These are phyloP conservation scores for Coracias cyanogaster DNA, from an alignment of 2,797 vertebrate genomes.

Conservation along the genomic window DNA sequence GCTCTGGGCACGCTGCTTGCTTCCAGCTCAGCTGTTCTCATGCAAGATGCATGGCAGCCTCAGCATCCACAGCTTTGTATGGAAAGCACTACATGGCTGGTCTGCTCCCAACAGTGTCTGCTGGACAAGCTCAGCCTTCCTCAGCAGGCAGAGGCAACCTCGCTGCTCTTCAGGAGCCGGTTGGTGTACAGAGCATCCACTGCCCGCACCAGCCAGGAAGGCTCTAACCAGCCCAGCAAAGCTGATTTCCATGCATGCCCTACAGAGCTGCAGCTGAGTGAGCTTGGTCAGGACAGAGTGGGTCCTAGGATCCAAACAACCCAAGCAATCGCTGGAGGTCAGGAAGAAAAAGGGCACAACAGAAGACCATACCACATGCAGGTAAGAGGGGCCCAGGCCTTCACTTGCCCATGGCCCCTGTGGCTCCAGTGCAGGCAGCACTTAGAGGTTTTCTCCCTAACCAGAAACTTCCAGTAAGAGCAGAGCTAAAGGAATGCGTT, in stretches of 20 bases:
- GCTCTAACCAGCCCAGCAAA: not conserved
- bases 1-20: not conserved
- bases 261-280: not conserved
- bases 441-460: not conserved
- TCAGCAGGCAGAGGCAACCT: not conserved
- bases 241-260: not conserved
- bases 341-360: not conserved
- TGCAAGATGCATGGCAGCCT: not conserved
- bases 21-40: not conserved
- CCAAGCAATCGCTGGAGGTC: not conserved
- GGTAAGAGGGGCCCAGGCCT: not conserved
- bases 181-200: fast-evolving
- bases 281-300: not conserved
- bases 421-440: not conserved
- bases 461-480: not conserved
- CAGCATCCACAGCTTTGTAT: not conserved
- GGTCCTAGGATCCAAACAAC: not conserved
- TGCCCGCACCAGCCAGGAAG: not conserved
- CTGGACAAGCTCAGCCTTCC: not conserved
- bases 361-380: not conserved
- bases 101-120: not conserved
- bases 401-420: not conserved
- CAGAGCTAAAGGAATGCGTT: not conserved
- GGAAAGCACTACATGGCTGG: not conserved
- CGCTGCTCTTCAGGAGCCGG: not conserved